Conservation (phyloP, 2,113 vertebrate genomes). For the Chloebia gouldiae region DNA sequence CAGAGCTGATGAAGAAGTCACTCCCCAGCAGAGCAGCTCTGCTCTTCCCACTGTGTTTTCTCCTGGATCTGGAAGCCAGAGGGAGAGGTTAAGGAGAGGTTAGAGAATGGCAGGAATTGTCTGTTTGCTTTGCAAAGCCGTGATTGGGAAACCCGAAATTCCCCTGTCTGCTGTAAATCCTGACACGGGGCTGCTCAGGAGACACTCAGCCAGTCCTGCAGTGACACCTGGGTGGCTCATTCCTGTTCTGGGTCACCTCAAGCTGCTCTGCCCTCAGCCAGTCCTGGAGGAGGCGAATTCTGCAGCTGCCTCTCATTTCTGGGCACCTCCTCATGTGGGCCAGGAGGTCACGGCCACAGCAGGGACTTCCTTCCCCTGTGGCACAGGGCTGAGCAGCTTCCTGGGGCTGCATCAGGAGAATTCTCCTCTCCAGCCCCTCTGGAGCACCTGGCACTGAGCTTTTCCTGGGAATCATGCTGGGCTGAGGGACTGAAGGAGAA, state of each 20-base stretch:
- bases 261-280: neutral
- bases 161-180: neutral
- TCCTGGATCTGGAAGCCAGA: neutral
- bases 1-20: fast-evolving
- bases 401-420: neutral
- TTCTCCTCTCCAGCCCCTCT: neutral
- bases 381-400: neutral
- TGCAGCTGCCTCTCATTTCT: conserved; percentile 16
- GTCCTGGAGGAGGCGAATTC: neutral
- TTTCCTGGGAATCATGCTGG: fast-evolving
- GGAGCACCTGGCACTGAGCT: neutral
- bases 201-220: neutral
- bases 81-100: neutral
- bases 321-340: neutral
- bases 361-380: neutral
- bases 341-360: neutral
- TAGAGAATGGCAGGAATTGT: neutral
- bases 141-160: neutral
- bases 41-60: neutral
- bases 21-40: neutral
- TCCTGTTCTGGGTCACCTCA: neutral
- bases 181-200: neutral
- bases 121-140: neutral
- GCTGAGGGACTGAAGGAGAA: neutral
- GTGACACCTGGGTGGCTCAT: neutral